These are phyloP conservation scores for Dendrolimus kikuchii DNA, from an alignment of 1,140 invertebrate species.

Conservation along the genomic window DNA sequence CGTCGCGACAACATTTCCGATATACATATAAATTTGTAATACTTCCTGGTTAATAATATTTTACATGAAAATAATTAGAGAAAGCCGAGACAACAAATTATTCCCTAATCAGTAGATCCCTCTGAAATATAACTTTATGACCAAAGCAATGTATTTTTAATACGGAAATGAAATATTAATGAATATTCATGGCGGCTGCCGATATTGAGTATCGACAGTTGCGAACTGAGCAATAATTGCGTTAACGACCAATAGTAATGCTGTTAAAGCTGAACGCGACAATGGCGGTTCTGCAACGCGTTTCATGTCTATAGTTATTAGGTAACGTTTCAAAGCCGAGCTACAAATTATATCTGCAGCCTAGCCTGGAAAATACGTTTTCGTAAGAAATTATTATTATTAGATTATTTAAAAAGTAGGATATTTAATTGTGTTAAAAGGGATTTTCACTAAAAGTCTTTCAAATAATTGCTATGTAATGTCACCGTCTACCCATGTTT, in stretches of 20 bases:
- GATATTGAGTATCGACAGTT: slow-evolving; percentile 4
- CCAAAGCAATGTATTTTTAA: background rate
- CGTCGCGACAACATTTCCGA: no score
- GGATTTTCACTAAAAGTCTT: no score
- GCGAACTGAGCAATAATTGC: slow-evolving; percentile 11
- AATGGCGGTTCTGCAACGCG: slow-evolving; percentile 1
- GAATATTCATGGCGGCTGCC: slow-evolving; percentile 18
- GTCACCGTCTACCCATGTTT: no score
- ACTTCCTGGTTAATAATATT: background rate
- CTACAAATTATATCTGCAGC: no score
- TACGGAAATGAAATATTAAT: slow-evolving; percentile 6
- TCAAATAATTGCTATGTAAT: no score
- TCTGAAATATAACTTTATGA: no score
- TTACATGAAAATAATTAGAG: background rate
- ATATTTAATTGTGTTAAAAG: no score
- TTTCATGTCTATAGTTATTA: background rate
- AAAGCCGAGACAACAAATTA: background rate
- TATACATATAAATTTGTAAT: no score
- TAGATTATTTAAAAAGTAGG: no score
- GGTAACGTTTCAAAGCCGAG: no score
- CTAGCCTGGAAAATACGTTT: no score
- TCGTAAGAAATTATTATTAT: no score
- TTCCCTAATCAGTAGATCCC: background rate
- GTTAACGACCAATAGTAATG: slow-evolving; percentile 21
- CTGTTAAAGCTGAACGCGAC: slow-evolving; percentile 15